A percentile compares a stretch with the other conserved stretches of the same genome.
These are phyloP conservation scores for Epizoanthus stellaris DNA, from an alignment of 92 coral and sea anemone species.

Conservation along the genomic window DNA sequence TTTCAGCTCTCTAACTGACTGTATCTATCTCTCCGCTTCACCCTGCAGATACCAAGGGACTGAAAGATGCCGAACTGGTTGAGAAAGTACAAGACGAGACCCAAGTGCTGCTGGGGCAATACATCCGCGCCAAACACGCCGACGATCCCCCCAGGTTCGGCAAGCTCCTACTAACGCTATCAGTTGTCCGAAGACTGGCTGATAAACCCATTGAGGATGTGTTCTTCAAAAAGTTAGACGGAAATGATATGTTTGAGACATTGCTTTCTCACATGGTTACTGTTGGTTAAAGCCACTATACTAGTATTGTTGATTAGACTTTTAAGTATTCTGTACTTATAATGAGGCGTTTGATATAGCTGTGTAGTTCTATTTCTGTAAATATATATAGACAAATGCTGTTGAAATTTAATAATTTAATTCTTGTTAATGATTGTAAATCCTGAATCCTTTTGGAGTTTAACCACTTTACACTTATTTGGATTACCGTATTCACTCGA, in stretches of 20 bases:
- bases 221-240: conserved; percentile 73
- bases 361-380: too few relatives aligned
- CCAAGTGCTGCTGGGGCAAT: conserved; percentile 77
- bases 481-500: too few relatives aligned
- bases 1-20: neutral
- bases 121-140: conserved; percentile 72
- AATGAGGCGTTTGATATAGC: too few relatives aligned
- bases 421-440: too few relatives aligned
- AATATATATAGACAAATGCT: too few relatives aligned
- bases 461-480: too few relatives aligned
- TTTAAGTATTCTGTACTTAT: too few relatives aligned
- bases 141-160: conserved; percentile 91
- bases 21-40: neutral
- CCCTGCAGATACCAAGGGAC: conserved; percentile 84
- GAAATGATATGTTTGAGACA: conserved; percentile 83
- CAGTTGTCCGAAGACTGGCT: conserved; percentile 77
- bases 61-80: conserved; percentile 82
- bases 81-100: conserved; percentile 93
- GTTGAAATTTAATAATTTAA: too few relatives aligned
- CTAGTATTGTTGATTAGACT: too few relatives aligned
- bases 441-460: too few relatives aligned
- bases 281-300: conserved; percentile 19
- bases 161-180: conserved; percentile 79
- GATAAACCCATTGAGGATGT: conserved; percentile 91
- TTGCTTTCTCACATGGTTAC: conserved; percentile 75